Evolutionary conservation across 2,888 invertebrate species (phyloP).

Genomic region (Acrocyrtus sp.): DNA sequence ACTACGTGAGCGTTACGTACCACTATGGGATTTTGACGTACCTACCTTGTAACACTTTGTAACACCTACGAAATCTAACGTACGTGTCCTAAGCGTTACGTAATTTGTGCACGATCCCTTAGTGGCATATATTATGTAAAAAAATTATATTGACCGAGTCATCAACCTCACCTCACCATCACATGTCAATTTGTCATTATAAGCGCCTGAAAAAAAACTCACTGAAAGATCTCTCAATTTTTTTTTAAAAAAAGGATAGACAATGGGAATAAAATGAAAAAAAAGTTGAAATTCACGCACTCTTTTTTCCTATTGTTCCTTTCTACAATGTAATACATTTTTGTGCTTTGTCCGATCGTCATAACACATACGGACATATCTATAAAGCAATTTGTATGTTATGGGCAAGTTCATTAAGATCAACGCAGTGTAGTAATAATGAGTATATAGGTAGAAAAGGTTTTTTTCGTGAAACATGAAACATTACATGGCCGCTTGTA

Average conservation of each 20-base stretch:
- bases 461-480: constrained; percentile 39
- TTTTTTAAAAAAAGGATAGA: background rate
- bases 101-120: too few relatives aligned
- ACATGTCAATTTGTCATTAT: constrained; percentile 33
- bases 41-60: too few relatives aligned
- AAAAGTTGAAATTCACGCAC: background rate
- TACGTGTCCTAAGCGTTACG: too few relatives aligned
- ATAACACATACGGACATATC: too few relatives aligned
- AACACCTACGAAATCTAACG: too few relatives aligned
- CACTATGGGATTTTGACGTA: too few relatives aligned
- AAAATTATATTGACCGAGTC: constrained; percentile 21
- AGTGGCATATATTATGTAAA: constrained; percentile 5
- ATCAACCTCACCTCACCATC: constrained; percentile 8
- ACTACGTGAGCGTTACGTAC: too few relatives aligned
- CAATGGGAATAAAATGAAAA: background rate
- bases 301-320: background rate
- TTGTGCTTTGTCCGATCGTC: constrained; percentile 1
- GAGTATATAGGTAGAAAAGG: constrained; percentile 10
- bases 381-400: constrained; percentile 16
- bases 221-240: background rate
- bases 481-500: constrained; percentile 7
- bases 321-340: background rate
- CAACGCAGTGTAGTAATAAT: constrained; percentile 14
- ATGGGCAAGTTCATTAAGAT: constrained; percentile 43
- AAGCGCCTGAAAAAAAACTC: constrained; percentile 10